Evolutionary conservation across 2,113 vertebrate genomes (phyloP).

Genomic region (Asarcornis scutulata): DNA sequence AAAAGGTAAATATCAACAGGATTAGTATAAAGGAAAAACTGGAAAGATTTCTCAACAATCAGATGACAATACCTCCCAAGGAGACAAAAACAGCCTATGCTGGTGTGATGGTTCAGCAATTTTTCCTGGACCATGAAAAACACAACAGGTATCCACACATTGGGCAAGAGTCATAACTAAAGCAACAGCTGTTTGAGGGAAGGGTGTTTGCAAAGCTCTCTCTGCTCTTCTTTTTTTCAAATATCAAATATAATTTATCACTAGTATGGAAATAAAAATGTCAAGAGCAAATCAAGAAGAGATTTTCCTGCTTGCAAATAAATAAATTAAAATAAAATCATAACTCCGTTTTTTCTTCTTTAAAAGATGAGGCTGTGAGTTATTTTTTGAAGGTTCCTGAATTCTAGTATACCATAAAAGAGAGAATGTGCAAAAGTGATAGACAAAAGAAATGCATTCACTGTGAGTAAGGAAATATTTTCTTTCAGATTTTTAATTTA

Average conservation of each 20-base stretch:
- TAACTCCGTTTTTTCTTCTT: neutral
- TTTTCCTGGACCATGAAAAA: neutral
- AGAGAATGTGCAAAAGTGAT: neutral
- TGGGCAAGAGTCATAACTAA: neutral
- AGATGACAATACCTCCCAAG: neutral
- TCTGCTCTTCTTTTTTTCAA: neutral
- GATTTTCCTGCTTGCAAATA: neutral
- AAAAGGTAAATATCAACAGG: neutral
- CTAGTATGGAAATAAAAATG: neutral
- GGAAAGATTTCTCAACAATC: neutral
- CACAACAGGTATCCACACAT: neutral
- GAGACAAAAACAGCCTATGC: neutral
- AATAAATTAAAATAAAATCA: neutral
- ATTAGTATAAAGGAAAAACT: neutral
- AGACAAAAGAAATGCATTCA: neutral
- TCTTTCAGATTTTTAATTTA: neutral
- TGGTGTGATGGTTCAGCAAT: neutral
- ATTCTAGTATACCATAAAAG: neutral
- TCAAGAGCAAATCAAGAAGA: neutral
- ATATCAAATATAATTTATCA: neutral
- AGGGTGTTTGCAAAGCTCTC: neutral
- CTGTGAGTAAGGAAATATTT: neutral
- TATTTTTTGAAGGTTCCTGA: neutral
- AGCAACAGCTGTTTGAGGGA: neutral
- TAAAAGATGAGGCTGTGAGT: neutral